A percentile compares a stretch with the other conserved stretches of the same genome.
Conservation (phyloP, 2,888 invertebrate species). For the Schizaphis graminum region DNA sequence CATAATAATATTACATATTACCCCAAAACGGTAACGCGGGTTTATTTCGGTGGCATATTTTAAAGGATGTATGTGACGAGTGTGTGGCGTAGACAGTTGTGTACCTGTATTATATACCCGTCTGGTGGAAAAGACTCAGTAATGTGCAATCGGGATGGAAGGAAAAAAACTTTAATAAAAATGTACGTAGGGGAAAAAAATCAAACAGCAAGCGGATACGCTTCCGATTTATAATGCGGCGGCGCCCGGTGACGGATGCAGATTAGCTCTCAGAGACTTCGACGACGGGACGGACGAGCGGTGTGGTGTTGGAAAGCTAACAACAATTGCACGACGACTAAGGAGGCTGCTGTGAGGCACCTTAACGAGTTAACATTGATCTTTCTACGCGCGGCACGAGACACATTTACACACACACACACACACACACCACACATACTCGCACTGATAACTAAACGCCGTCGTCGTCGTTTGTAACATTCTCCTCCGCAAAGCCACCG, state of each 20-base stretch:
- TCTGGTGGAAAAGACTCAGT: neutral
- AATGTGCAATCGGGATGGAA: neutral
- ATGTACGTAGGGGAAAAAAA: neutral
- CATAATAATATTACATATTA: neutral
- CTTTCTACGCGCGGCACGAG: slow-evolving; percentile 25
- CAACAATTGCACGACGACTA: neutral
- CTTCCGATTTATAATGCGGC: slow-evolving; percentile 27
- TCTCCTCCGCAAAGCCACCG: neutral
- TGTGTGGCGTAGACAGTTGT: neutral
- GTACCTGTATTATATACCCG: too few relatives aligned
- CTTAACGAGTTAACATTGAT: slow-evolving; percentile 63
- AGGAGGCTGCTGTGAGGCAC: slow-evolving; percentile 16
- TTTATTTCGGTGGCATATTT: neutral
- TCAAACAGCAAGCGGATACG: slow-evolving; percentile 2
- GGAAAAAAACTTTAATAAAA: slow-evolving; percentile 18
- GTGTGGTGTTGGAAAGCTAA: slow-evolving; percentile 21
- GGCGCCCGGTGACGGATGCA: slow-evolving; percentile 33
- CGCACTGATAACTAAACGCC: neutral
- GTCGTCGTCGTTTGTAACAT: slow-evolving; percentile 16
- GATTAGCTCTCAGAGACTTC: slow-evolving; percentile 21
- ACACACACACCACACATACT: neutral
- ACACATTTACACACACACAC: slow-evolving; percentile 1
- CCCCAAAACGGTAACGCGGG: neutral
- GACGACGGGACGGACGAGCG: neutral
- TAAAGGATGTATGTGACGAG: neutral